phyloP scores from a whole-genome alignment of 2,797 vertebrate species.

The Xyrichtys novacula region DNA sequence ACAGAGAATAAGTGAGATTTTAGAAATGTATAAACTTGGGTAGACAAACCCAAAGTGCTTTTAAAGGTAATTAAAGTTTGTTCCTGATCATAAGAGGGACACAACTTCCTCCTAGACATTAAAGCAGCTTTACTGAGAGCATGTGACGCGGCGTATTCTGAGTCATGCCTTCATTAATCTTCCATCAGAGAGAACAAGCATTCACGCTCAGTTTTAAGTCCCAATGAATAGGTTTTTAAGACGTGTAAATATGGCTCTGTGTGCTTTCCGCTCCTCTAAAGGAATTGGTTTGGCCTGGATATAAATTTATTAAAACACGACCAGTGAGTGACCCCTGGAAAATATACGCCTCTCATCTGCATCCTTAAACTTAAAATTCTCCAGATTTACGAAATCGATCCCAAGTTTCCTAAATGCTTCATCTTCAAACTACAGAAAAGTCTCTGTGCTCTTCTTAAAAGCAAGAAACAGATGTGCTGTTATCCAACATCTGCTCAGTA shows the following conservation, averaged over 20 bases:
- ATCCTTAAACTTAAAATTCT: conserved; percentile 60
- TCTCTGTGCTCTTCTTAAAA: conserved; percentile 15
- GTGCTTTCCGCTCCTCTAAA: conserved; percentile 47
- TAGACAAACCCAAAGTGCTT: conserved; percentile 1
- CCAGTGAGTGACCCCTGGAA: conserved; percentile 44
- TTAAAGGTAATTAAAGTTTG: conserved; percentile 32
- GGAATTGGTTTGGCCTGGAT: conserved; percentile 30
- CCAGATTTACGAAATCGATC: conserved; percentile 40
- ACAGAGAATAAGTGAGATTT: neutral
- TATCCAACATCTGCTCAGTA: conserved; percentile 43
- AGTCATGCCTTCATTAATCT: conserved; percentile 61
- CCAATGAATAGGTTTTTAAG: conserved; percentile 67
- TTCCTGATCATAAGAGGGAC: conserved; percentile 32
- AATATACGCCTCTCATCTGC: conserved; percentile 39
- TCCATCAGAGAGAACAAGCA: conserved; percentile 40
- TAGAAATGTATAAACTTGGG: conserved; percentile 13
- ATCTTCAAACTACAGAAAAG: neutral
- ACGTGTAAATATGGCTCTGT: conserved; percentile 51
- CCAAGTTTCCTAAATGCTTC: conserved; percentile 24
- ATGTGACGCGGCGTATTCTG: conserved; percentile 43
- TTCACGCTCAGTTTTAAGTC: conserved; percentile 39
- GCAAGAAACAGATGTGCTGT: conserved; percentile 21
- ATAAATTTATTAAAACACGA: conserved; percentile 50
- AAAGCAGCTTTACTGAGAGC: conserved; percentile 45
- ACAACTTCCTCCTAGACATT: conserved; percentile 40